A percentile compares a stretch with the other conserved stretches of the same genome.
These are phyloP conservation scores for Nycticebus coucang DNA, from an alignment of 2,113 vertebrate species.

Conservation along the genomic window DNA sequence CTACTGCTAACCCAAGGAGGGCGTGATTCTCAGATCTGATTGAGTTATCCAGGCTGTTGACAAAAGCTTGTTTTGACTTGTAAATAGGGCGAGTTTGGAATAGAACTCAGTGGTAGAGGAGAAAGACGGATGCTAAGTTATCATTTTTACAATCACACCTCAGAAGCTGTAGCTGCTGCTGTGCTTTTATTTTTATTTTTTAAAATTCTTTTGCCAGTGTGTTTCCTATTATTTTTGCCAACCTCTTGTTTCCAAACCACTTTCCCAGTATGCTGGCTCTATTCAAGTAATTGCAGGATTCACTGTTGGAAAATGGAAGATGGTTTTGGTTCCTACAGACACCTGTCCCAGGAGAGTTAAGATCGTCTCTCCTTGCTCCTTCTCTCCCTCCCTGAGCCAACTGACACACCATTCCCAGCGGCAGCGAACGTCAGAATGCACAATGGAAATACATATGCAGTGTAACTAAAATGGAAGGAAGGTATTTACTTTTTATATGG, in stretches of 20 bases:
- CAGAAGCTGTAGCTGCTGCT: neutral
- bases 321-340: neutral
- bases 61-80: neutral
- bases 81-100: neutral
- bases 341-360: rapidly evolving
- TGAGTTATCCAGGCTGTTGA: neutral
- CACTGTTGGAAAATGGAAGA: neutral
- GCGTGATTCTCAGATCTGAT: neutral
- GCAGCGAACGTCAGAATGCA: rapidly evolving
- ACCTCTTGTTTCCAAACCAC: neutral
- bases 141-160: neutral
- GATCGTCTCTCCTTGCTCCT: rapidly evolving
- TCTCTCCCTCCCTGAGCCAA: neutral
- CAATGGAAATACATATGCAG: rapidly evolving
- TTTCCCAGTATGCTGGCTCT: neutral
- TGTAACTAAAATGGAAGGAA: neutral
- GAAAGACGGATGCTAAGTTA: neutral
- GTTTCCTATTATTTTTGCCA: neutral
- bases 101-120: neutral
- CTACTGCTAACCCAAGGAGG: rapidly evolving
- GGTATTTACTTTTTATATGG: neutral
- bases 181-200: neutral
- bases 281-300: neutral
- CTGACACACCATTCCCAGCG: rapidly evolving
- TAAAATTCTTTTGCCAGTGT: neutral